Evolutionary conservation across 2,888 invertebrate species (phyloP).

Genomic region (Rhagophthalmus giganteus): DNA sequence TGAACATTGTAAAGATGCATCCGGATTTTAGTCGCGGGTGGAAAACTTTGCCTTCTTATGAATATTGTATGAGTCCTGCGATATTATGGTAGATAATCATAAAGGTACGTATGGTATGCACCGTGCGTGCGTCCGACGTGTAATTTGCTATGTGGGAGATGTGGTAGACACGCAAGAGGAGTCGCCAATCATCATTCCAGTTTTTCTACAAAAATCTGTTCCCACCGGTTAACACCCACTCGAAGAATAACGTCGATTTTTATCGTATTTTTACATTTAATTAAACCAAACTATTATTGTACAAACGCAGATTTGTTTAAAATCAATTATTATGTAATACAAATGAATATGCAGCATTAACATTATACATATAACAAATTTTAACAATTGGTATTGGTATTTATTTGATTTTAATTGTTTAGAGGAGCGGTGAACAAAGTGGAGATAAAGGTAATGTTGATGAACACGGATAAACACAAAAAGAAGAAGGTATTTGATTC

Average conservation of each 20-base stretch:
- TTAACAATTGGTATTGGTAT: too few species aligned
- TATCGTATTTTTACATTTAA: conserved; percentile 16
- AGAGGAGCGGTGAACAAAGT: too few species aligned
- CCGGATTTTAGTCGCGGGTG: conserved; percentile 7
- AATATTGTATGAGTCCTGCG: conserved; percentile 39
- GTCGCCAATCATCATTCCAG: conserved; percentile 42
- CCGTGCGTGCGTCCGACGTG: conserved; percentile 40
- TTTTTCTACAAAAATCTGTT: conserved; percentile 40
- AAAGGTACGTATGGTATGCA: conserved; percentile 43
- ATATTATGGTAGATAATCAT: conserved; percentile 41
- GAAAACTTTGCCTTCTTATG: conserved; percentile 30
- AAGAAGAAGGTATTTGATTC: too few species aligned
- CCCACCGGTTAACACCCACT: conserved; percentile 35
- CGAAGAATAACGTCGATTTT: conserved; percentile 7
- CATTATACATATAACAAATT: too few species aligned
- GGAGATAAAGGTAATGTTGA: too few species aligned
- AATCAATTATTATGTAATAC: too few species aligned
- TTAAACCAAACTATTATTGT: conserved; percentile 12
- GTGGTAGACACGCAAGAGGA: conserved; percentile 39
- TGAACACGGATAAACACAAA: too few species aligned
- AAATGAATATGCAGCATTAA: too few species aligned
- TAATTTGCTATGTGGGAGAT: conserved; percentile 41
- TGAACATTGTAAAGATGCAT: conserved; percentile 8
- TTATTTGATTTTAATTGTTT: too few species aligned
- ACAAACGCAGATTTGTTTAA: conserved; percentile 1